These are phyloP conservation scores for Hirtodrosophila confusa DNA, from an alignment of 2,888 invertebrate species.

Conservation along the genomic window DNA sequence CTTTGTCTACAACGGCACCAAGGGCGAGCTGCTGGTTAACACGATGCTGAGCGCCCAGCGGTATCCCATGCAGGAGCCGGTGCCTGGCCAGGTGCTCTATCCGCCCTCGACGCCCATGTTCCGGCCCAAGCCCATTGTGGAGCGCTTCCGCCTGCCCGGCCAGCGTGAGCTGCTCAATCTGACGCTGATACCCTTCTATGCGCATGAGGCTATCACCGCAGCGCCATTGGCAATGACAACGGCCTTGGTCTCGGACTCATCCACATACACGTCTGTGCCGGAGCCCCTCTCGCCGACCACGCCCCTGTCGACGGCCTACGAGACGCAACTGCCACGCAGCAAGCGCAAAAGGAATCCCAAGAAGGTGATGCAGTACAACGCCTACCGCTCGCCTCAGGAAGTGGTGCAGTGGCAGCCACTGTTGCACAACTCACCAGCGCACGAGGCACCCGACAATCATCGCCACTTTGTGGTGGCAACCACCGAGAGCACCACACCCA, in stretches of 20 bases:
- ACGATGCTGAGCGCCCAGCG: conserved; percentile 78
- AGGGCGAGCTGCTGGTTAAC: conserved; percentile 80
- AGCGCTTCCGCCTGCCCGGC: conserved; percentile 64
- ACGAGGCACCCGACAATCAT: conserved; percentile 63
- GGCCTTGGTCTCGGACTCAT: background rate
- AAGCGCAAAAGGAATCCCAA: conserved; percentile 50
- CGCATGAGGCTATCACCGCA: conserved; percentile 77
- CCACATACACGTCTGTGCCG: background rate
- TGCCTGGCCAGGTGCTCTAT: conserved; percentile 82
- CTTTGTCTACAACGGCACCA: conserved; percentile 78
- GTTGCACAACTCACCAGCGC: conserved; percentile 22
- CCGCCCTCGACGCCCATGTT: conserved; percentile 81
- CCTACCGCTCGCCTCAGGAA: conserved; percentile 71
- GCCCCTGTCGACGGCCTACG: conserved; percentile 34
- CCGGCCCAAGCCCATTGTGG: conserved; percentile 75
- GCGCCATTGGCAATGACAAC: conserved; percentile 10
- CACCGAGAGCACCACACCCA: background rate
- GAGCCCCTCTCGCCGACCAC: conserved; percentile 20
- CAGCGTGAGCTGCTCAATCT: conserved; percentile 62
- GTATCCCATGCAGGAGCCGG: conserved; percentile 83
- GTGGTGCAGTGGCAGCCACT: conserved; percentile 68
- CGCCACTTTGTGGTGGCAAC: conserved; percentile 29
- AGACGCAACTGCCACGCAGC: conserved; percentile 49
- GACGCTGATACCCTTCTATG: conserved; percentile 82
- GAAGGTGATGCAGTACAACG: conserved; percentile 66